Evolutionary conservation across 2,888 invertebrate genomes (phyloP).

Genomic region (Pyrrhia umbra): DNA sequence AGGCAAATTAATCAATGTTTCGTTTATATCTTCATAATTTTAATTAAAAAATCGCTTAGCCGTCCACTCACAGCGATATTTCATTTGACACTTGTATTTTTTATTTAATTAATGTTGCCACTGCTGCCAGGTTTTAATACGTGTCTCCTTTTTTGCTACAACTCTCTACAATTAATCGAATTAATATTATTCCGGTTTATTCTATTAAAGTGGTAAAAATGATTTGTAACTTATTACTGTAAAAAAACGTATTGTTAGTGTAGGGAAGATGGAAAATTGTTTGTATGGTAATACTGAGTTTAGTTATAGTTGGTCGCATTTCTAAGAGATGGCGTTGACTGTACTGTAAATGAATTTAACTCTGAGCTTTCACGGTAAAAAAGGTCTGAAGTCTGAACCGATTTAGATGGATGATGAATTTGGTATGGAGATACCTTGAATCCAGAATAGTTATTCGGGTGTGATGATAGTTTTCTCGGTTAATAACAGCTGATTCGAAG

Average conservation of each 20-base stretch:
- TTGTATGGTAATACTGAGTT: neutral
- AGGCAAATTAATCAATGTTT: slow-evolving; percentile 32
- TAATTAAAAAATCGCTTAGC: slow-evolving; percentile 28
- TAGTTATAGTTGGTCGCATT: neutral
- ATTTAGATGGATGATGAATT: too few relatives aligned
- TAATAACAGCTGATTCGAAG: too few relatives aligned
- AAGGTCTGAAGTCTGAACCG: too few relatives aligned
- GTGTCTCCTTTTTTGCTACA: neutral
- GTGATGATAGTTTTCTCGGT: too few relatives aligned
- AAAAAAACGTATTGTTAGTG: too few relatives aligned
- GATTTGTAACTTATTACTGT: too few relatives aligned
- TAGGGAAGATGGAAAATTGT: too few relatives aligned
- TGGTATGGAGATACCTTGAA: too few relatives aligned
- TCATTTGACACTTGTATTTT: slow-evolving; percentile 50
- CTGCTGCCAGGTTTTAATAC: slow-evolving; percentile 21
- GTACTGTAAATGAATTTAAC: neutral
- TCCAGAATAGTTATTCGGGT: too few relatives aligned
- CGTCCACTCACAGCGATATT: slow-evolving; percentile 41
- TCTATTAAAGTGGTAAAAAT: neutral
- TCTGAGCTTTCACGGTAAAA: too few relatives aligned
- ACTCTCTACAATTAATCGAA: neutral
- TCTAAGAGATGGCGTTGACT: slow-evolving; percentile 28
- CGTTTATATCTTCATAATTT: slow-evolving; percentile 55
- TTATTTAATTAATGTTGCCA: slow-evolving; percentile 25
- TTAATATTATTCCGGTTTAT: neutral